These are phyloP conservation scores for Acleris literana DNA, from an alignment of 2,888 invertebrate species.

Conservation along the genomic window DNA sequence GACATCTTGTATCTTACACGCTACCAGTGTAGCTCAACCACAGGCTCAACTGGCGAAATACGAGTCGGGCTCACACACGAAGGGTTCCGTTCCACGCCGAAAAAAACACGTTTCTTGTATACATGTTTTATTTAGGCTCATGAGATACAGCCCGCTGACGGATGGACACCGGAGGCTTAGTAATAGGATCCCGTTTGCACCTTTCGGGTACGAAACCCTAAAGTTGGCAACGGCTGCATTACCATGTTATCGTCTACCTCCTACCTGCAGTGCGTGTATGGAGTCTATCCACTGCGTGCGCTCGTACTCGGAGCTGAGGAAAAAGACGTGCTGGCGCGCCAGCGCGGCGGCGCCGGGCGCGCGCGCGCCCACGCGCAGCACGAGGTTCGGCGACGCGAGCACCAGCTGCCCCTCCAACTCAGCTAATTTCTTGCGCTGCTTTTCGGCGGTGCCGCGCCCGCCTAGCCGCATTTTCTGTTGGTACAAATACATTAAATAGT, in stretches of 20 bases:
- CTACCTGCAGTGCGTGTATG: conserved; percentile 90
- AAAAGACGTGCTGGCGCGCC: conserved; percentile 90
- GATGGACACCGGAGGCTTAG: background rate
- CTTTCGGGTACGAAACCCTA: too few relatives aligned
- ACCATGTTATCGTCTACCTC: too few relatives aligned
- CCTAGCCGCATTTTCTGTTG: conserved; percentile 84
- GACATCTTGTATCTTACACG: too few relatives aligned
- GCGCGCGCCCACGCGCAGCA: conserved; percentile 90
- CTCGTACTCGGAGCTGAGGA: conserved; percentile 97
- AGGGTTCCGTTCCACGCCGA: too few relatives aligned
- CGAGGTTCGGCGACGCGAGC: conserved; percentile 94
- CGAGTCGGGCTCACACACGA: too few relatives aligned
- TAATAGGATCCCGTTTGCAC: background rate
- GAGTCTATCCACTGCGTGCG: conserved; percentile 97
- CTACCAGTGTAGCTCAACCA: too few relatives aligned
- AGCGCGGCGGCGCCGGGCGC: conserved; percentile 77
- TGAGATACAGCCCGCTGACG: too few relatives aligned
- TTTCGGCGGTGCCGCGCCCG: conserved; percentile 87
- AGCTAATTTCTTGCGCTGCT: conserved; percentile 94
- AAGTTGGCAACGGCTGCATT: too few relatives aligned
- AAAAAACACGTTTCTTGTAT: too few relatives aligned
- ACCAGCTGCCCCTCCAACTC: conserved; percentile 96
- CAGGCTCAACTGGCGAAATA: too few relatives aligned
- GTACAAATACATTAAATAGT: background rate
- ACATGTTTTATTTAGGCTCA: too few relatives aligned